Conservation (phyloP, 2,888 invertebrate species). For the Nebria salina region DNA sequence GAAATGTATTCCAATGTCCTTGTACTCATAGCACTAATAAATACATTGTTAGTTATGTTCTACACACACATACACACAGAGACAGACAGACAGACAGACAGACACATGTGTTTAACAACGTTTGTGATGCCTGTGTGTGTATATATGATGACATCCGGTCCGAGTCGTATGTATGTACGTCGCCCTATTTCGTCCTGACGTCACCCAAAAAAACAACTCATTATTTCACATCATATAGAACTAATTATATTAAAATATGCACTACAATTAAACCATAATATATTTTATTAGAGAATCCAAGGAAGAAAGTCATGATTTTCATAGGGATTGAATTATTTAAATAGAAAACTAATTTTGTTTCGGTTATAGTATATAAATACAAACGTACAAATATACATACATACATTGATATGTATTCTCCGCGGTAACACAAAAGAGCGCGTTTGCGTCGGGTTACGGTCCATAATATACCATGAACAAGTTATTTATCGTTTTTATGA, state of each 20-base stretch:
- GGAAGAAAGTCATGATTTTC: too few relatives aligned
- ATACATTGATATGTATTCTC: background rate
- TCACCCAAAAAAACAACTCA: background rate
- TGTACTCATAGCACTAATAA: background rate
- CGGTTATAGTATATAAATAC: background rate
- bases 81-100: background rate
- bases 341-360: too few relatives aligned
- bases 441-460: background rate
- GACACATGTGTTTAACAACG: background rate
- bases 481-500: background rate
- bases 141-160: background rate
- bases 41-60: background rate
- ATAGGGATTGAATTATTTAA: too few relatives aligned
- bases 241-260: too few relatives aligned
- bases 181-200: background rate
- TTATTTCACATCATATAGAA: background rate
- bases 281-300: too few relatives aligned
- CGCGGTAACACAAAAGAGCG: too few relatives aligned
- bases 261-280: too few relatives aligned
- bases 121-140: background rate
- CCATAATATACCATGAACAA: slow-evolving; percentile 2
- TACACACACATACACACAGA: too few relatives aligned
- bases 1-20: background rate
- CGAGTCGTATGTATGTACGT: background rate
- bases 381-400: background rate